A percentile compares a stretch with the other conserved stretches of the same genome.
Evolutionary conservation across 2,888 invertebrate species (phyloP).

Genomic region (Coleophora deauratella): DNA sequence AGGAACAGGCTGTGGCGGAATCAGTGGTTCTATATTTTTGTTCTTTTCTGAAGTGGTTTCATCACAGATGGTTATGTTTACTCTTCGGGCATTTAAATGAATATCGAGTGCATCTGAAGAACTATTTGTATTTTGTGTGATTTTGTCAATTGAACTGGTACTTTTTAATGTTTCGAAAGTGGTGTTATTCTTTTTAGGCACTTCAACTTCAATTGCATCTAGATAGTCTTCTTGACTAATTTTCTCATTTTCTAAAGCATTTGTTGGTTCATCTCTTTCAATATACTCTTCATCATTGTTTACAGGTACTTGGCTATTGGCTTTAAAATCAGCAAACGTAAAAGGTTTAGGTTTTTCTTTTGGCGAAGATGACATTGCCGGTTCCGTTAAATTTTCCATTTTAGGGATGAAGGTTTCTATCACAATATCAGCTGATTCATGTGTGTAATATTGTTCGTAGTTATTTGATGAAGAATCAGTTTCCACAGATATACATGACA

Average conservation of each 20-base stretch:
- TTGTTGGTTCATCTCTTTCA: slow-evolving; percentile 13
- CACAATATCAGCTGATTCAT: slow-evolving; percentile 21
- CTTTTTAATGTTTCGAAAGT: slow-evolving; percentile 1
- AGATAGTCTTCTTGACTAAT: slow-evolving; percentile 9
- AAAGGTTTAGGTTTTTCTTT: slow-evolving; percentile 58
- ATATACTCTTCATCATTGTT: slow-evolving; percentile 22
- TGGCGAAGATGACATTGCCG: slow-evolving; percentile 10
- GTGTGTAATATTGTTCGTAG: slow-evolving; percentile 51
- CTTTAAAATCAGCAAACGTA: slow-evolving; percentile 74
- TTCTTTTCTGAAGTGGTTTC: slow-evolving; percentile 40
- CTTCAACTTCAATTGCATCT: slow-evolving; percentile 12
- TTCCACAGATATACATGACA: slow-evolving; percentile 54
- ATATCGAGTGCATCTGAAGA: slow-evolving; percentile 34
- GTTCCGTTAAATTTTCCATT: slow-evolving; percentile 9
- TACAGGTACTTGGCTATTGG: slow-evolving; percentile 37
- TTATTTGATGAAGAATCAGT: slow-evolving; percentile 55
- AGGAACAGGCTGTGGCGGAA: slow-evolving; percentile 81
- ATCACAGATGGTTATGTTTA: slow-evolving; percentile 58
- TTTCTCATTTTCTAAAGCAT: slow-evolving; percentile 14
- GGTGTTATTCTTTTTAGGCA: no score
- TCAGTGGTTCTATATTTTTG: slow-evolving; percentile 56
- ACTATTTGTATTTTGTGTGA: background rate
- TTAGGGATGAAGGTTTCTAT: slow-evolving; percentile 21
- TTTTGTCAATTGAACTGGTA: background rate
- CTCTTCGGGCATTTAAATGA: slow-evolving; percentile 42